These are phyloP conservation scores for Erebia epiphron DNA, from an alignment of 2,888 invertebrate species.

Conservation along the genomic window DNA sequence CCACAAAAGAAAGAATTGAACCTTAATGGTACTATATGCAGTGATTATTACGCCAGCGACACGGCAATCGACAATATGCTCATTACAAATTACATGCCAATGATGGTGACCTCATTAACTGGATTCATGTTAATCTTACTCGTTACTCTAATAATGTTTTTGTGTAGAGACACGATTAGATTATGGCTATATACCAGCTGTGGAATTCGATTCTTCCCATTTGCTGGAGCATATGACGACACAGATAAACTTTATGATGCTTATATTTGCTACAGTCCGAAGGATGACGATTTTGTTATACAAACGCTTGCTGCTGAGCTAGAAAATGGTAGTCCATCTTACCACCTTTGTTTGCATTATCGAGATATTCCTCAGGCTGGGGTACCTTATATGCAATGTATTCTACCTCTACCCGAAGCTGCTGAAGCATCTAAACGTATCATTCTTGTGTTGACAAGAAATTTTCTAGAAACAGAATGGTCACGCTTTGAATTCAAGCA, in stretches of 20 bases:
- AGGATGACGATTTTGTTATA: constrained; percentile 95
- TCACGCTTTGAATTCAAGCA: constrained; percentile 94
- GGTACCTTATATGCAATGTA: constrained; percentile 85
- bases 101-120: constrained; percentile 90
- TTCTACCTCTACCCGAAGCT: constrained; percentile 91
- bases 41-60: constrained; percentile 92
- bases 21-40: constrained; percentile 92
- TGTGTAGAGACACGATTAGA: constrained; percentile 92
- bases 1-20: constrained; percentile 90
- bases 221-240: constrained; percentile 88
- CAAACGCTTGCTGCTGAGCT: constrained; percentile 93
- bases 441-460: constrained; percentile 92
- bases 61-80: constrained; percentile 91
- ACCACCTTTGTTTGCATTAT: constrained; percentile 94
- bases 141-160: constrained; percentile 89
- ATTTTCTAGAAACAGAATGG: constrained; percentile 97
- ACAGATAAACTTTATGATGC: constrained; percentile 95
- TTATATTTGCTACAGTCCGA: constrained; percentile 95
- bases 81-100: constrained; percentile 91
- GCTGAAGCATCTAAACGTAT: constrained; percentile 94
- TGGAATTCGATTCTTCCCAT: constrained; percentile 91
- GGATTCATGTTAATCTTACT: constrained; percentile 90
- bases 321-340: constrained; percentile 91
- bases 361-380: constrained; percentile 90
- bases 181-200: constrained; percentile 94